A percentile compares a stretch with the other conserved stretches of the same genome.
Evolutionary conservation across 2,888 invertebrate genomes (phyloP).

Genomic region (Notodonta ziczac): DNA sequence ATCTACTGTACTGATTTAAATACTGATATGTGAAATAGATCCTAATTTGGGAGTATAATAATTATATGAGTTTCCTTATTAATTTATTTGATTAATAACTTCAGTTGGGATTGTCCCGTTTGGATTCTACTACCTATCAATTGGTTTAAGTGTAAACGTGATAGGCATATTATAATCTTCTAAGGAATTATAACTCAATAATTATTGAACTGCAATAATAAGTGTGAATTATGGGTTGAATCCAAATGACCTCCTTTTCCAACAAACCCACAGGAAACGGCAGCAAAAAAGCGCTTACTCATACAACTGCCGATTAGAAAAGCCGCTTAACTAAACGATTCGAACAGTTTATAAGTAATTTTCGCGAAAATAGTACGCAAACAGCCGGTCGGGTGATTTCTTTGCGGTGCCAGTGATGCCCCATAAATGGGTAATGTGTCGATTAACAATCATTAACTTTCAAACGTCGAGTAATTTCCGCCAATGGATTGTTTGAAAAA

Average conservation of each 20-base stretch:
- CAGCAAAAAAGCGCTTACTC: constrained; percentile 1
- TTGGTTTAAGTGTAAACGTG: no score
- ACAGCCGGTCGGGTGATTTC: constrained; percentile 34
- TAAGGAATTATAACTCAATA: no score
- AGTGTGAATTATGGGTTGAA: no score
- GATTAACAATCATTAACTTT: constrained; percentile 77
- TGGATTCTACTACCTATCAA: no score
- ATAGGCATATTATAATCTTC: no score
- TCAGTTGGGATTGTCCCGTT: no score
- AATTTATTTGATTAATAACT: no score
- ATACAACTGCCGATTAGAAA: constrained; percentile 17
- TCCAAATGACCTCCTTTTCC: background rate
- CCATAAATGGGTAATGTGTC: constrained; percentile 54
- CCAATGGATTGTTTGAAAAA: constrained; percentile 11
- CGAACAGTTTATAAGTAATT: constrained; percentile 23
- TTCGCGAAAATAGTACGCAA: constrained; percentile 35
- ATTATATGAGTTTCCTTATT: no score
- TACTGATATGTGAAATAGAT: background rate
- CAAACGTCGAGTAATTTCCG: constrained; percentile 32
- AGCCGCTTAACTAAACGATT: constrained; percentile 20
- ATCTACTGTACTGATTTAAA: constrained; percentile 23
- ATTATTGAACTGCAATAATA: no score
- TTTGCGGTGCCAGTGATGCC: constrained; percentile 58
- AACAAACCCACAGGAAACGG: background rate
- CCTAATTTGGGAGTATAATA: no score